A percentile compares a stretch with the other conserved stretches of the same genome.
These are phyloP conservation scores for Aphrophora alni DNA, from an alignment of 2,888 invertebrate species.

Conservation along the genomic window DNA sequence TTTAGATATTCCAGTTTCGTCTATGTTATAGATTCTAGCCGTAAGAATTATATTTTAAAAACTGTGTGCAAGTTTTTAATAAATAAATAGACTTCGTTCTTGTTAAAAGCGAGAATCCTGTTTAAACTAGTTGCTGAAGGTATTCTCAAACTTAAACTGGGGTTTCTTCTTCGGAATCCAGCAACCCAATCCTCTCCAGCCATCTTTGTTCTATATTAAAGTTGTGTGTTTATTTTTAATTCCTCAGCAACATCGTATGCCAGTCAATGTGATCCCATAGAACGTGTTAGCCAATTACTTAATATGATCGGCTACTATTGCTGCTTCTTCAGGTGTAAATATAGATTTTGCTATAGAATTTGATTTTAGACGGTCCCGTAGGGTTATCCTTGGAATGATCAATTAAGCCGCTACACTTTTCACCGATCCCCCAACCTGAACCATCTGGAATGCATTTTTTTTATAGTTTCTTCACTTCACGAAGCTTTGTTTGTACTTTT, in stretches of 20 bases:
- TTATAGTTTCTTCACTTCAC: too few species aligned
- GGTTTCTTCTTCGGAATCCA: constrained; percentile 21
- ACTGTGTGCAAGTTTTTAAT: constrained; percentile 46
- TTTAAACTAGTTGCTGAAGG: constrained; percentile 52
- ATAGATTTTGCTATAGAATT: not conserved
- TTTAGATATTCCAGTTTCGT: constrained; percentile 43
- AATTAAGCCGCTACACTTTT: too few species aligned
- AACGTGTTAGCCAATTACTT: constrained; percentile 13
- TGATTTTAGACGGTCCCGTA: constrained; percentile 3
- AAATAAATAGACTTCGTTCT: constrained; percentile 48
- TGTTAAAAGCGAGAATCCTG: constrained; percentile 51
- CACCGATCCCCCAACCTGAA: too few species aligned
- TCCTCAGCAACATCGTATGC: constrained; percentile 25
- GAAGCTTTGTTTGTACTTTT: too few species aligned
- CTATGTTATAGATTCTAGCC: constrained; percentile 55
- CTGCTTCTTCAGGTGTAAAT: constrained; percentile 14
- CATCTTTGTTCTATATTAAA: constrained; percentile 33
- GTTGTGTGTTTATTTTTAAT: constrained; percentile 7
- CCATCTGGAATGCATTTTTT: too few species aligned
- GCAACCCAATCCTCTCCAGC: constrained; percentile 32
- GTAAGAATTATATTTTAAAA: constrained; percentile 44
- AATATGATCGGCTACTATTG: not conserved
- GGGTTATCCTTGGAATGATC: constrained; percentile 9
- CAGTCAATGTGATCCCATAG: constrained; percentile 27
- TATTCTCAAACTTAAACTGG: constrained; percentile 47